Evolutionary conservation across 2,888 invertebrate species (phyloP).

Genomic region (Eupsilia transversa): DNA sequence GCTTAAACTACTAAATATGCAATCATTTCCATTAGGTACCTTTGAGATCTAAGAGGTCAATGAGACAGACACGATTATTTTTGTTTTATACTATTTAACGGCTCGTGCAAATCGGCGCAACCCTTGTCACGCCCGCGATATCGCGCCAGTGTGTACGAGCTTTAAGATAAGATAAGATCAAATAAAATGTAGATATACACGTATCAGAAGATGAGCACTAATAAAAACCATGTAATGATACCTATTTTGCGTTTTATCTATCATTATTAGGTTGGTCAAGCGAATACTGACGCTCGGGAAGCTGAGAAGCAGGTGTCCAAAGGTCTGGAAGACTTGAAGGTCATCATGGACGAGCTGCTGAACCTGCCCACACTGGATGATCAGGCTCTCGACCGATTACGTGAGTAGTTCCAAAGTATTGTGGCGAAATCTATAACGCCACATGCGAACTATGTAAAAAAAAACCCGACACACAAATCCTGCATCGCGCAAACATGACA

Average conservation of each 20-base stretch:
- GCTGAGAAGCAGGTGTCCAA: constrained; percentile 95
- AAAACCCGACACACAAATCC: background rate
- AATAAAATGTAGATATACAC: background rate
- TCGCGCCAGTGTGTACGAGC: no score
- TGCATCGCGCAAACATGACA: no score
- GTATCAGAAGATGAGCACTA: background rate
- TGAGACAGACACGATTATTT: background rate
- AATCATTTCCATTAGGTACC: no score
- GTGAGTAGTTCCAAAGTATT: constrained; percentile 77
- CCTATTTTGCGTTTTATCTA: background rate
- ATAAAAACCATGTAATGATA: background rate
- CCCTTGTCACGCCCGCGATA: no score
- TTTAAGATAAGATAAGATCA: background rate
- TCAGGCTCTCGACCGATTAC: constrained; percentile 91
- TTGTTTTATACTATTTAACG: background rate
- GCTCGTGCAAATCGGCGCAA: no score
- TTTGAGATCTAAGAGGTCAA: background rate
- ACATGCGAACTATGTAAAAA: background rate
- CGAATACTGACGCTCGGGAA: constrained; percentile 95
- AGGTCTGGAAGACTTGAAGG: constrained; percentile 94
- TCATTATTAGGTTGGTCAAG: constrained; percentile 94
- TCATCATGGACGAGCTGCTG: constrained; percentile 94
- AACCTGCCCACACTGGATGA: constrained; percentile 94
- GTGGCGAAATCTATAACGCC: background rate
- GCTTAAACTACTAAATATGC: no score